Conservation (phyloP, 2,113 vertebrate genomes). For the Phrynocephalus versicolor region DNA sequence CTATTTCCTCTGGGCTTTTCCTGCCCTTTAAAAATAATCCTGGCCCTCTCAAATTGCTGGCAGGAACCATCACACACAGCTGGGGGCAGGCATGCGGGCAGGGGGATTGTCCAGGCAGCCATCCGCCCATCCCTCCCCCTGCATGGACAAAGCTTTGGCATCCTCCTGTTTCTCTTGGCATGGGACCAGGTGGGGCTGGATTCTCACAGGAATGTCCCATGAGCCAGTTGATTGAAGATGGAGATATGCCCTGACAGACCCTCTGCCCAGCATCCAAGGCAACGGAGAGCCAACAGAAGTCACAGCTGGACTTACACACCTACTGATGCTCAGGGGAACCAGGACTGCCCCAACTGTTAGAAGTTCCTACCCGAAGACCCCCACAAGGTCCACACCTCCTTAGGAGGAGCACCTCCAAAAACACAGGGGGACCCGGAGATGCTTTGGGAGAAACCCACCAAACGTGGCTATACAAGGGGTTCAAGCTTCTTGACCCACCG, state of each 20-base stretch:
- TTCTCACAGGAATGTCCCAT: constrained; percentile 67
- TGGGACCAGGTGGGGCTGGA: constrained; percentile 45
- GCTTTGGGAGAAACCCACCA: too few species aligned
- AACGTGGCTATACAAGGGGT: too few species aligned
- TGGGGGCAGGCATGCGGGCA: constrained; percentile 25
- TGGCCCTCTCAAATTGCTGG: constrained; percentile 35
- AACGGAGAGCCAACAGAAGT: too few species aligned
- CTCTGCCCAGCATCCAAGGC: neutral
- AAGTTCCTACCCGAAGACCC: too few species aligned
- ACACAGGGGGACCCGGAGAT: too few species aligned
- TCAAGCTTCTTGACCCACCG: too few species aligned
- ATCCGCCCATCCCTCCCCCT: neutral
- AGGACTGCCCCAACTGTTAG: too few species aligned
- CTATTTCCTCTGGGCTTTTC: neutral
- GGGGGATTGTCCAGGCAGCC: neutral
- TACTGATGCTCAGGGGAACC: too few species aligned
- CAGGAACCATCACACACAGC: constrained; percentile 19
- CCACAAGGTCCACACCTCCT: too few species aligned
- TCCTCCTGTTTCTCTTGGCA: constrained; percentile 66
- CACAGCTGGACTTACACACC: too few species aligned
- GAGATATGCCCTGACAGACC: constrained; percentile 21
- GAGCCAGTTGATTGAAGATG: constrained; percentile 28
- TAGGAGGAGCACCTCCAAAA: too few species aligned
- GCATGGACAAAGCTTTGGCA: constrained; percentile 37
- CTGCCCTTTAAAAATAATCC: neutral